Base-by-base conservation (phyloP, 2,888 invertebrate genomes). In the Himalopsyche tibetana region DNA sequence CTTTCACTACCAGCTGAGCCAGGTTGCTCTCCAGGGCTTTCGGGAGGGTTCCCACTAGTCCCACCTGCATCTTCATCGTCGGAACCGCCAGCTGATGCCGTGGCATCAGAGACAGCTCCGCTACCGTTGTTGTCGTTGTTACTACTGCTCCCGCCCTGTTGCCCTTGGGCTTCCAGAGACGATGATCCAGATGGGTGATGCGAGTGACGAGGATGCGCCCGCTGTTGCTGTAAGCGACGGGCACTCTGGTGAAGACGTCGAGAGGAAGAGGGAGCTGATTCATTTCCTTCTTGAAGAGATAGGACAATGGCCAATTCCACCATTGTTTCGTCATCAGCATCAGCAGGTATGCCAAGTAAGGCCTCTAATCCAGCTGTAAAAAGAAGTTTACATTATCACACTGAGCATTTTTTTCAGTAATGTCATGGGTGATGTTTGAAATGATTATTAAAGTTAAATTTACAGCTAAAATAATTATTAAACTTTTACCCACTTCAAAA, bases 301-400 rank as follows among this genome's bases (percentile, higher is more conserved):
- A 99, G 93, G 0, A 99, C 99, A 88, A 99, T 98, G 3, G 99
- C 99, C 88, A 99, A 94, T 91, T 99, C 98, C 87, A 99, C 98
- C 96, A 99, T 98, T 0, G 98, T 97, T 91, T 99, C 99, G 91
- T 99, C 99, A 90, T 99, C 98, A 0, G 98, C 98, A 91, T 98
- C 98, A n/a, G 97, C 96, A 17, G 98, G 98, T 83, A 98, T 95
- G 90, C 98, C 98, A 9, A 98, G 92, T 42, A 98, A 91, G 0
- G 96, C 97, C 83, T 97, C 97, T 89, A 98, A 95, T 82, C 95
- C 94, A 28, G 92, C 95, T 90, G 92, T 90, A 11, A 92, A 92
- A 38, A 19, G 63, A 28, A 17, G 56, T 40, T 83, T 63, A 17
- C 38, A 36, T 12, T 74, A 38, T 19, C 38, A 36, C 69, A 9